A percentile compares a stretch with the other conserved stretches of the same genome.
Conservation (phyloP, 2,888 invertebrate genomes). For the Diaperis boleti region DNA sequence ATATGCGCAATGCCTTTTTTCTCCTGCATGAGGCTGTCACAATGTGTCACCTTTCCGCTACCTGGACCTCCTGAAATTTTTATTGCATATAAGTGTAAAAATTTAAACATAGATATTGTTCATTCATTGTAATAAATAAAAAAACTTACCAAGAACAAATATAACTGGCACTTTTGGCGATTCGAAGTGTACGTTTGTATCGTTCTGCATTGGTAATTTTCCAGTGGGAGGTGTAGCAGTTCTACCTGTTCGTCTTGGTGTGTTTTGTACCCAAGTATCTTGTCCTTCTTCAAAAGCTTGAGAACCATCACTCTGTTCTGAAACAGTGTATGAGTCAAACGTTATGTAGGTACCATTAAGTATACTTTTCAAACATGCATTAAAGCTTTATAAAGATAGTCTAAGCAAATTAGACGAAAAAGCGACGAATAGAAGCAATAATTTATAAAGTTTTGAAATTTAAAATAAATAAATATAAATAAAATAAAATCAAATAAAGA, state of each 20-base stretch:
- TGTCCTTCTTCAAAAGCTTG: slow-evolving; percentile 70
- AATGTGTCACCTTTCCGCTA: slow-evolving; percentile 98
- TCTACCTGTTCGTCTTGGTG: slow-evolving; percentile 55
- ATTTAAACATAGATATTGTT: too few species aligned
- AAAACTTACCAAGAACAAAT: slow-evolving; percentile 81
- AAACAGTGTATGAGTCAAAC: too few species aligned
- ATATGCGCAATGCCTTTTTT: slow-evolving; percentile 87
- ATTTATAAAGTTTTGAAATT: too few species aligned
- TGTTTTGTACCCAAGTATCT: slow-evolving; percentile 69
- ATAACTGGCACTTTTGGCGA: slow-evolving; percentile 89
- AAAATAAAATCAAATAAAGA: too few species aligned
- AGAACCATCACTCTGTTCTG: slow-evolving; percentile 84
- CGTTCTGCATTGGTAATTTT: slow-evolving; percentile 83
- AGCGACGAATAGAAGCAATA: too few species aligned
- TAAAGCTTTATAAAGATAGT: too few species aligned
- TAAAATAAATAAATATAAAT: too few species aligned
- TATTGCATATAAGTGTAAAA: too few species aligned
- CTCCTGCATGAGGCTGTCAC: slow-evolving; percentile 91
- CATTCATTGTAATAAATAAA: not conserved
- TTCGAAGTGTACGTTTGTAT: slow-evolving; percentile 86
- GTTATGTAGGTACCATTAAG: too few species aligned
- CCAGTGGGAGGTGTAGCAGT: slow-evolving; percentile 76
- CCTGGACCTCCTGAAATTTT: slow-evolving; percentile 91
- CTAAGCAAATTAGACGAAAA: too few species aligned
- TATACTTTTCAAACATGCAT: not conserved